These are phyloP conservation scores for Eupeodes luniger DNA, from an alignment of 2,888 invertebrate genomes.

Conservation along the genomic window DNA sequence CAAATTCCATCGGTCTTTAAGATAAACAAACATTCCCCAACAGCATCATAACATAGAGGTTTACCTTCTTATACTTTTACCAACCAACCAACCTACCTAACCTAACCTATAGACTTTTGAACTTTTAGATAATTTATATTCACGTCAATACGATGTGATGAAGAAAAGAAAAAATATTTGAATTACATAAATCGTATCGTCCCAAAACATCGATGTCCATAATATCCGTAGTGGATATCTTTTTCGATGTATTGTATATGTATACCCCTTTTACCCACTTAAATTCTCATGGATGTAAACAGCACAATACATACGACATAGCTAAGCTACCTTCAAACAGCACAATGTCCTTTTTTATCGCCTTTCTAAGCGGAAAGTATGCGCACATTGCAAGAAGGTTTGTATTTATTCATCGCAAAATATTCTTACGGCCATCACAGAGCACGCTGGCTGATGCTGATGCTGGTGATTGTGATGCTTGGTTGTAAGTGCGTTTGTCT, in stretches of 20 bases:
- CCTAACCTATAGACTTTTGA: constrained; percentile 36
- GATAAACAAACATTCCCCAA: constrained; percentile 10
- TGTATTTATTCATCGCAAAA: constrained; percentile 40
- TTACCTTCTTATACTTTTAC: neutral
- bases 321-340: constrained; percentile 28
- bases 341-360: constrained; percentile 60
- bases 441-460: neutral
- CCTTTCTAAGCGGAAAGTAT: constrained; percentile 44
- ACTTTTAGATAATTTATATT: constrained; percentile 46
- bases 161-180: neutral
- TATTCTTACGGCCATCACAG: constrained; percentile 5
- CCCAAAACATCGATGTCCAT: constrained; percentile 29
- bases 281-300: constrained; percentile 35
- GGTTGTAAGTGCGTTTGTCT: constrained; percentile 29
- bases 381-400: constrained; percentile 46
- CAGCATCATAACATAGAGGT: constrained; percentile 24
- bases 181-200: constrained; percentile 47
- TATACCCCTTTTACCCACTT: constrained; percentile 3
- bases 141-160: constrained; percentile 25
- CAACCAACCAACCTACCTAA: neutral
- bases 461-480: neutral
- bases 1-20: constrained; percentile 20
- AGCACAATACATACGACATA: neutral
- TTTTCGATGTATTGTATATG: constrained; percentile 21
- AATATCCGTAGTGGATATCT: constrained; percentile 34